Conservation (phyloP, 2,113 vertebrate species). For the Pluvianellus socialis region DNA sequence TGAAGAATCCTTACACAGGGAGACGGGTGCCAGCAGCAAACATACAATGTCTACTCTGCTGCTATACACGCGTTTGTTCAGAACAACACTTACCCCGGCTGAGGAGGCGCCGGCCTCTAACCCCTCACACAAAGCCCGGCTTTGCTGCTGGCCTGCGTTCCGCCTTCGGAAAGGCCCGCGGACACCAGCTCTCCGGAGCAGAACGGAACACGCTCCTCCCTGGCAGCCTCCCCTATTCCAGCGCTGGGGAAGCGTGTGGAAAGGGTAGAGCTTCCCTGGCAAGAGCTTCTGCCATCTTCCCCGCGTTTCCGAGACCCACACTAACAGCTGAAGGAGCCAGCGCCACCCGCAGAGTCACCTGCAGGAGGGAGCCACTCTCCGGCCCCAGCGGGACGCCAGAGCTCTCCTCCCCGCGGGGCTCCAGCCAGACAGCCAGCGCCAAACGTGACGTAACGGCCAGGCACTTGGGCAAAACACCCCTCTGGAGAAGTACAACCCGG, state of each 20-base stretch:
- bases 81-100: neutral
- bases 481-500: neutral
- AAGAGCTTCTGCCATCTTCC: neutral
- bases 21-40: neutral
- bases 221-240: neutral
- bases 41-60: neutral
- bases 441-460: neutral
- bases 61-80: neutral
- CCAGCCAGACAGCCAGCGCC: no score
- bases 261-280: neutral
- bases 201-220: neutral
- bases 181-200: neutral
- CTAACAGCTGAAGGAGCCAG: neutral
- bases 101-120: neutral
- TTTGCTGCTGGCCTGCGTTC: neutral
- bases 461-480: neutral
- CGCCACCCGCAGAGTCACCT: neutral
- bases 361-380: fast-evolving
- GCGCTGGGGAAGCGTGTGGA: fast-evolving
- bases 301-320: neutral
- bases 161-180: neutral
- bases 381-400: neutral
- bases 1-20: neutral
- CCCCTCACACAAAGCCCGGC: neutral
- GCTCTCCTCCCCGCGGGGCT: no score